phyloP scores from a whole-genome alignment of 2,797 vertebrate species.

The Pantherophis vulpinus region DNA sequence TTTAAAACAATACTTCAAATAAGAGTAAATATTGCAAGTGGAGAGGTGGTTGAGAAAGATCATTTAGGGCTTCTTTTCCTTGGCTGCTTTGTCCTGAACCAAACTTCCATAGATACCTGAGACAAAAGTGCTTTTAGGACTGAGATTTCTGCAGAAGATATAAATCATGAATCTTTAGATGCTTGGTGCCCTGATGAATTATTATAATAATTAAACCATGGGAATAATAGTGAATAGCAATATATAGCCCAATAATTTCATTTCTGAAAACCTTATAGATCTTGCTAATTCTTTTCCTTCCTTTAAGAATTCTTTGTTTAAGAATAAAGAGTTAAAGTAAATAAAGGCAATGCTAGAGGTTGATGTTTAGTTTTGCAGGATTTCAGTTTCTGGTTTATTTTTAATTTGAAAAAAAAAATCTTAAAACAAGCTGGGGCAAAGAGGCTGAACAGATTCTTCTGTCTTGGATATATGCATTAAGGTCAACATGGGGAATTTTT shows the following conservation, averaged over 20 bases:
- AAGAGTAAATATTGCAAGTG: background rate
- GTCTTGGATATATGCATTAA: conserved; percentile 15
- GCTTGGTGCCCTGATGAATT: background rate
- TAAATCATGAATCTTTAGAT: background rate
- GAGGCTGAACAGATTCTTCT: background rate
- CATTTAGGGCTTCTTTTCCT: background rate
- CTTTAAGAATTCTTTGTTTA: background rate
- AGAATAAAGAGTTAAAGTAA: background rate
- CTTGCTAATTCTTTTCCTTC: background rate
- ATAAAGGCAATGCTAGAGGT: background rate
- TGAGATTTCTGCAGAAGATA: background rate
- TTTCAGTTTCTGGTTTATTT: background rate
- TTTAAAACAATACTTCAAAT: background rate
- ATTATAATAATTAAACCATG: background rate
- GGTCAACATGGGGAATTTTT: conserved; percentile 17
- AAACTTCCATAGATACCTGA: background rate
- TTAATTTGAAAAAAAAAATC: background rate
- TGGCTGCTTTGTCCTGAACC: background rate
- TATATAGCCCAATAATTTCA: background rate
- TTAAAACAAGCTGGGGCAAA: background rate
- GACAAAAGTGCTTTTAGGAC: background rate
- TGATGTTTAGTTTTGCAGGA: background rate
- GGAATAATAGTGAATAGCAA: background rate
- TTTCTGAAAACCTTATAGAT: background rate
- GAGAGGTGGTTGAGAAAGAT: background rate